Evolutionary conservation across 2,888 invertebrate genomes (phyloP).

Genomic region (Aleiodes leptofemur): DNA sequence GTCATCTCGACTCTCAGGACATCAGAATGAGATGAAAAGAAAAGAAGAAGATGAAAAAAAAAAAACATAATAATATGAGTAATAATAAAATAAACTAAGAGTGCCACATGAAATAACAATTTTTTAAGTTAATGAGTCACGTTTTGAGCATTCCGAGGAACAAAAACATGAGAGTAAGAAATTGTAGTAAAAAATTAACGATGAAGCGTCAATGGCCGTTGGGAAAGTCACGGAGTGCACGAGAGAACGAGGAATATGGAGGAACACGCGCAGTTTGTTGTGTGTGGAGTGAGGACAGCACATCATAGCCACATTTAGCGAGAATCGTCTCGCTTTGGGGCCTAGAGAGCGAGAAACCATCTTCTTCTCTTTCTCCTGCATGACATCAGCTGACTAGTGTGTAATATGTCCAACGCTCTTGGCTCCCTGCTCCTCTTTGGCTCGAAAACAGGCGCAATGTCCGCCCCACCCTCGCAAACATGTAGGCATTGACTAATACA

Average conservation of each 20-base stretch:
- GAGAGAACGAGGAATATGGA: constrained; percentile 2
- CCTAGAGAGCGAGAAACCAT: constrained; percentile 45
- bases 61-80: background rate
- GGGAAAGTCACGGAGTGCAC: constrained; percentile 9
- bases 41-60: background rate
- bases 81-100: background rate
- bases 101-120: constrained; percentile 14
- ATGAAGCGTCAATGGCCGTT: constrained; percentile 20
- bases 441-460: constrained; percentile 51
- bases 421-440: constrained; percentile 54
- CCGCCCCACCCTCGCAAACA: constrained; percentile 41
- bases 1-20: background rate
- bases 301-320: constrained; percentile 57
- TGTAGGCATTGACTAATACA: background rate
- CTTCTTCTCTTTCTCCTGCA: constrained; percentile 42
- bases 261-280: background rate
- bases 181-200: background rate
- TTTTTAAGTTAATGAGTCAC: constrained; percentile 5
- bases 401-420: constrained; percentile 42
- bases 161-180: background rate
- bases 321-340: constrained; percentile 46
- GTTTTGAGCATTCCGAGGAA: background rate
- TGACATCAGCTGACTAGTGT: constrained; percentile 60
- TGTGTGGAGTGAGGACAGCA: constrained; percentile 14
- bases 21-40: background rate